Evolutionary conservation across 2,888 invertebrate species (phyloP), one percentile per base, ranked within the genome.

Genomic region (Tenthredo scrophulariae): DNA sequence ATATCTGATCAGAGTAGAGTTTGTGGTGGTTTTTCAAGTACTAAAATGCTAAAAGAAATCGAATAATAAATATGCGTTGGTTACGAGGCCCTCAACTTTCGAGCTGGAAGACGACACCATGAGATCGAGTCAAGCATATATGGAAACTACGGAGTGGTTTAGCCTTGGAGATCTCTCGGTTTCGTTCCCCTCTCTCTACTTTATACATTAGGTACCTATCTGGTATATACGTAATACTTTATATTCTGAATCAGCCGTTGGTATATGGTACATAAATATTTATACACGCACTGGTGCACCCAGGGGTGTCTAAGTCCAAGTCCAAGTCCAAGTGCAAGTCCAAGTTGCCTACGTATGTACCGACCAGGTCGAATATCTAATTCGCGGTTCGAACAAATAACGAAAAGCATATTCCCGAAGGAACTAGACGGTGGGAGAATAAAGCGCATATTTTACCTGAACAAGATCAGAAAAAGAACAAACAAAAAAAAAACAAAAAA

Each of bases 21-120:
- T 62, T 26, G 4, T 62, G 13, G 62, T 26, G 62, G 9, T 26
- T 70, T 70, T 70, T 33, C 6, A 33, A 18, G 2, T 26, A 67
- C 74, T 74, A 22, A 74, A 74, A 40, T 43, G 67, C 67, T 33
- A 6, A 74, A 74, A 74, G 13, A 18, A 22, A 74, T 70, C 70
- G 37, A 26, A 43, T 74, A 74, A 74, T 40, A 74, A 74, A 74
- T 74, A 74, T 43, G 43, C 74, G 40, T 22, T 22, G 43, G 40
- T 74, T 43, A 74, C 43, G 74, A 74, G 33, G 33, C 67, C 67
- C 67, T 33, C 18, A 67, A 67, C 46, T 46, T 46, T 33, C 18
- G 1, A 15, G 33, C 5, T 67, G 33, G 33, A 67, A 67, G 67
- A 67, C 33, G 67, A 67, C 33, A 67, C 67, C 67, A 62, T 67